Evolutionary conservation across 2,888 invertebrate genomes (phyloP).

Genomic region (Cantharis rufa): DNA sequence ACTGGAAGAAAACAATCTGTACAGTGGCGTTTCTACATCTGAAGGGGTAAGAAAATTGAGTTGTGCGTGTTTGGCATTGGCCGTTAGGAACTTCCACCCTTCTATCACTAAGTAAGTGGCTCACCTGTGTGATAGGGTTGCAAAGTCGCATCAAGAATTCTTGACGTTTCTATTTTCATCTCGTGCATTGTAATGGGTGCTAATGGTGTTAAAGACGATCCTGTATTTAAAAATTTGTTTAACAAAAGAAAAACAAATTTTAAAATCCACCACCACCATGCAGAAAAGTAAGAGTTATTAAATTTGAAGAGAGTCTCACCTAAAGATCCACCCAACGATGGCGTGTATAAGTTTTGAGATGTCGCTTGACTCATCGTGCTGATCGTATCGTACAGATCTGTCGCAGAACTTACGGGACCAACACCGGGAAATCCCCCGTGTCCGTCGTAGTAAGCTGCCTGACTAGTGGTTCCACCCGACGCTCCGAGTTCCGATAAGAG

Average conservation of each 20-base stretch:
- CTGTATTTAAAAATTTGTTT: constrained; percentile 46
- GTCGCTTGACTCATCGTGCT: constrained; percentile 76
- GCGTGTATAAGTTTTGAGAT: constrained; percentile 74
- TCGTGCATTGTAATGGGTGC: constrained; percentile 78
- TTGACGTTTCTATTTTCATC: constrained; percentile 67
- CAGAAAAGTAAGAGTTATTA: constrained; percentile 5
- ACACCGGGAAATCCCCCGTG: constrained; percentile 62
- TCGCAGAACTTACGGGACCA: constrained; percentile 56
- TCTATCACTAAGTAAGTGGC: constrained; percentile 35
- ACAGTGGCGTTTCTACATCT: constrained; percentile 43
- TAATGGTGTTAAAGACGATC: constrained; percentile 71
- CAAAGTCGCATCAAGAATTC: constrained; percentile 67
- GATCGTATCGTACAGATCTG: constrained; percentile 69
- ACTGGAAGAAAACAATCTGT: constrained; percentile 24
- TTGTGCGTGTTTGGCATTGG: neutral
- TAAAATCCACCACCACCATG: constrained; percentile 23
- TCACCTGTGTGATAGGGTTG: constrained; percentile 75
- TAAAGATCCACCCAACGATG: constrained; percentile 72
- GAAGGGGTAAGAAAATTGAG: neutral
- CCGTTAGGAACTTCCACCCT: neutral
- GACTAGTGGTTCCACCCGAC: constrained; percentile 56
- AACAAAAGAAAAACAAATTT: neutral
- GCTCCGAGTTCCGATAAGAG: constrained; percentile 79
- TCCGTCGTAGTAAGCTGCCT: constrained; percentile 62
- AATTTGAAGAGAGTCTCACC: constrained; percentile 57